Evolutionary conservation across 2,113 vertebrate species (phyloP).

Genomic region (Halcyon senegalensis): DNA sequence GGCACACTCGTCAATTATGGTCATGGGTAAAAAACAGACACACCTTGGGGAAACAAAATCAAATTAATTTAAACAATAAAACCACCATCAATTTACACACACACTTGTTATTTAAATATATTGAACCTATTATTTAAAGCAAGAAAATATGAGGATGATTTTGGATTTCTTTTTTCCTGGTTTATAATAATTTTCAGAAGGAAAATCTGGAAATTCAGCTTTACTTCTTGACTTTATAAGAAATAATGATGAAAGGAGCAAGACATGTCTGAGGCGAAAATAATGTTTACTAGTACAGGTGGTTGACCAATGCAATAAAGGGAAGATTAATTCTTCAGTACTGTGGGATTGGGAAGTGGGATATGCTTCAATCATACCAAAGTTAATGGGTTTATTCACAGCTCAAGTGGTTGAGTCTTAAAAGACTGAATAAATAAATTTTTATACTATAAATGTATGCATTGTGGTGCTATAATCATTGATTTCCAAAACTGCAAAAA

Average conservation of each 20-base stretch:
- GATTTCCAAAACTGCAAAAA: background rate
- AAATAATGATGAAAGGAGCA: background rate
- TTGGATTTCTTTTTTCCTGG: background rate
- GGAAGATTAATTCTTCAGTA: background rate
- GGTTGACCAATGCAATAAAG: background rate
- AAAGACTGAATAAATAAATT: background rate
- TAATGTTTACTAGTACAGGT: background rate
- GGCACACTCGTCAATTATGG: background rate
- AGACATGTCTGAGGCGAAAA: background rate
- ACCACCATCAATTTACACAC: too few species aligned
- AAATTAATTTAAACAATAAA: too few species aligned
- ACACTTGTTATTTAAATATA: background rate
- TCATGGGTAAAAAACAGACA: background rate
- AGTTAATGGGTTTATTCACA: background rate
- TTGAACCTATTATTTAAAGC: background rate
- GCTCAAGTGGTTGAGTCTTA: background rate
- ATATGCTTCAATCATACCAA: background rate
- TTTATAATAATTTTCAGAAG: background rate
- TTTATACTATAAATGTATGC: background rate
- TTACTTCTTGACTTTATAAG: background rate
- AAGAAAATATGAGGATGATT: background rate
- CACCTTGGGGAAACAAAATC: too few species aligned
- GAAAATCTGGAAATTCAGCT: background rate
- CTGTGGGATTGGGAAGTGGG: background rate
- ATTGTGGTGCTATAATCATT: background rate